phyloP scores from a whole-genome alignment of 2,888 invertebrate genomes.

The Harmothoe impar region DNA sequence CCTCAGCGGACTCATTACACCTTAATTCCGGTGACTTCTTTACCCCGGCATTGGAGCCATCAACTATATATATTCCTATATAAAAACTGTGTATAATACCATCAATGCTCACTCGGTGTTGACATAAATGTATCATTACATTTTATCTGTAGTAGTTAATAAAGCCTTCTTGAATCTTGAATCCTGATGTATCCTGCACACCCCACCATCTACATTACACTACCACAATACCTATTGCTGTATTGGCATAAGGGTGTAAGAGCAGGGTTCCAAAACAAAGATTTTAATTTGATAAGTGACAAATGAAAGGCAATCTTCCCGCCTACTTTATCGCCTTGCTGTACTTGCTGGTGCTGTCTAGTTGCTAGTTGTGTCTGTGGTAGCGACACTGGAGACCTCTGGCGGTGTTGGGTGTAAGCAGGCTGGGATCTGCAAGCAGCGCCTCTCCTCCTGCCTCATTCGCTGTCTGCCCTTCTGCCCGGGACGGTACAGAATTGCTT shows the following conservation, averaged over 20 bases:
- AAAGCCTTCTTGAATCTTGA: too few species aligned
- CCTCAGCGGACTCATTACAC: background rate
- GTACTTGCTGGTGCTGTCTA: background rate
- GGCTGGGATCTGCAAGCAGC: background rate
- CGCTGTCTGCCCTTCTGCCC: conserved; percentile 32
- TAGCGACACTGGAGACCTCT: conserved; percentile 28
- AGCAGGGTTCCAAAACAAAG: background rate
- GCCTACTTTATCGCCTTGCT: background rate
- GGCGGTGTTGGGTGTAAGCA: conserved; percentile 42
- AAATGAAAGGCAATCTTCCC: background rate
- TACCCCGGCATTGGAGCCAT: too few species aligned
- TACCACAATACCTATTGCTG: too few species aligned
- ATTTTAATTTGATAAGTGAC: background rate
- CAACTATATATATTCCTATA: too few species aligned
- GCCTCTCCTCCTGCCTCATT: conserved; percentile 33
- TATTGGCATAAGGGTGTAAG: too few species aligned
- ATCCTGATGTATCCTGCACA: too few species aligned
- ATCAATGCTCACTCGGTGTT: too few species aligned
- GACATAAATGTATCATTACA: too few species aligned
- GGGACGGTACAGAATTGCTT: conserved; percentile 49
- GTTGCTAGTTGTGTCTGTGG: background rate
- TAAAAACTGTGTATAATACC: too few species aligned
- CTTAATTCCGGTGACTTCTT: background rate
- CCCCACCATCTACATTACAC: too few species aligned
- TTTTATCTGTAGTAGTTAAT: too few species aligned